Percentiles rank a stretch among this genome's conserved stretches.
Evolutionary conservation across 2,113 vertebrate species (phyloP).

Genomic region (Coturnix japonica): DNA sequence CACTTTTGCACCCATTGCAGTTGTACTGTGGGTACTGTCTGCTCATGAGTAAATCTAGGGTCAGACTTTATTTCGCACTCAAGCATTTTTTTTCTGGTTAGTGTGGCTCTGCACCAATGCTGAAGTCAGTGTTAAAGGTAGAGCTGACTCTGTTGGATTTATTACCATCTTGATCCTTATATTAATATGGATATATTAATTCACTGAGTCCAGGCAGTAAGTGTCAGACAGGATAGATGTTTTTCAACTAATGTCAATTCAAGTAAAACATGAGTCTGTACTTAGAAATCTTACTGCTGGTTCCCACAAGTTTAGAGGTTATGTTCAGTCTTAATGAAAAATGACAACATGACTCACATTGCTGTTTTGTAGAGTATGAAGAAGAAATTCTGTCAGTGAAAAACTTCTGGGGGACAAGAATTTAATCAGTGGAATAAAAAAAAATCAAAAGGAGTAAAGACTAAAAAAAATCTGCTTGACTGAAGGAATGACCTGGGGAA

Average conservation of each 20-base stretch:
- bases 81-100: background rate
- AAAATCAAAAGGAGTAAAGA: background rate
- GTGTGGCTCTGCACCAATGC: background rate
- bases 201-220: background rate
- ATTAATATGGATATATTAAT: background rate
- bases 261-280: conserved; percentile 4
- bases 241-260: conserved; percentile 28
- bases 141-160: background rate
- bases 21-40: background rate
- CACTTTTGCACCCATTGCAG: background rate
- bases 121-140: background rate
- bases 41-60: background rate
- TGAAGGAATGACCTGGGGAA: no score
- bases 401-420: background rate
- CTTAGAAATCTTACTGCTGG: conserved; percentile 6
- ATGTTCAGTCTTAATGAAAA: conserved; percentile 41
- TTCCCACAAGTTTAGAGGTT: conserved; percentile 30
- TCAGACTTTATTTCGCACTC: background rate
- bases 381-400: conserved; percentile 24
- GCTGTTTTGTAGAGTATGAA: conserved; percentile 16
- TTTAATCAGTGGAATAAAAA: background rate
- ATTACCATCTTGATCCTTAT: background rate
- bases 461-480: background rate
- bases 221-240: background rate
- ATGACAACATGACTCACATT: conserved; percentile 30